Base-by-base conservation (phyloP, 2,888 invertebrate species). In the Byasa hedistus region DNA sequence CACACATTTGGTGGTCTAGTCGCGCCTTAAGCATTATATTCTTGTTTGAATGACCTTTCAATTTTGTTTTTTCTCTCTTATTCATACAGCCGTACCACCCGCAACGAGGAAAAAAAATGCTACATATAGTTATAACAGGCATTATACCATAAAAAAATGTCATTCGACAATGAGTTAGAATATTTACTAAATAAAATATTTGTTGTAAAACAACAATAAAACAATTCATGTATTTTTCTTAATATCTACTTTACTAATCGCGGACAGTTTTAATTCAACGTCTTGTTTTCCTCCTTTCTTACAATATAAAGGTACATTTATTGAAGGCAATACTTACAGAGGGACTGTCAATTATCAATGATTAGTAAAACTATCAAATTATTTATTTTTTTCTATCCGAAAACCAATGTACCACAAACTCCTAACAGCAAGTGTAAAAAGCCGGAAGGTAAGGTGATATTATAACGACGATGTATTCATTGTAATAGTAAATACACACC, bases 371-470 rank as follows among this genome's bases (percentile, higher is more conserved):
- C 15, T 17, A 44, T 44, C 17, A 17, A 44, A 44, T 44, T 44
- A 44, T 44, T 44, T 44, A 19, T 44, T 44, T 44, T 17, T 1
- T 15, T 4, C 1, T 15, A 10, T 54, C 32, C n/a, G 19, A 51
- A 57, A 58, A 22, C 39, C 57, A 44, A 15, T 65, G 22, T 56
- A 57, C 57, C 48, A 61, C 39, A 65, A 60, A 69, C 61, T 57
- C 60, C 64, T 64, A 70, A 70, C 69, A 39, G 69, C 71, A 72
- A 72, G 70, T 73, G 71, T 74, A 74, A 67, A 66, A 71, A 68
- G 69, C 84, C 88, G 88, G 86, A 88, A 83, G 78, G 89, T 86
- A 89, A 89, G 71, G 48, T 61, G 76, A 89, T 87, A 86, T 72
- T 80, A 78, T 83, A 85, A 85, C 75, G 75, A 85, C 73, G 73